Base-by-base conservation (phyloP, 1,140 invertebrate genomes). In the Euglossa dilemma region DNA sequence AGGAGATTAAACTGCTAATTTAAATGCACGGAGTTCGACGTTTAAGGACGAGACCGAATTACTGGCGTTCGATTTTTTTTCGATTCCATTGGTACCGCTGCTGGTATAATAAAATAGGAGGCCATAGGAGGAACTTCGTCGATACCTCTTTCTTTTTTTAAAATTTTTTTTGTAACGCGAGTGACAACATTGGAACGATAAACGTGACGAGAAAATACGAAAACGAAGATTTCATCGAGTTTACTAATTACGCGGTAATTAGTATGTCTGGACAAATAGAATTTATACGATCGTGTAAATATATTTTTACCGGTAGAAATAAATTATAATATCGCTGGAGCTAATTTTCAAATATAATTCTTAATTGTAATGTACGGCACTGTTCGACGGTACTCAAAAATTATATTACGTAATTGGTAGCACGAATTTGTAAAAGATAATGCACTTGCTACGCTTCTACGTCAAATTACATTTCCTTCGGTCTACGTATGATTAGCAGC, bases 1-100 rank as follows among this genome's bases (percentile, higher is more conserved):
- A 23, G 70, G 28, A 56, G 70, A 72, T 72, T 72, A 72, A 56
- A n/a, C 70, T 56, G 52, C 52, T 72, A 56, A 72, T 72, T 72
- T 72, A 56, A 56, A 72, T 54, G 52, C 70, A 72, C 52, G 52
- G 20, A n/a, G 20, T 56, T 56, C 52, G 28, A 36, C 20, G 70
- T 56, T 72, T 72, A 72, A 56, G 18, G 16, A 20, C 52, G 52
- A 56, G 70, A 52, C 28, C 18, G 52, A 52, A 56, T 72, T 71
- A 71, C 50, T 72, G 52, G 28, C 12, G 28, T 56, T 72, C 23
- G 20, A 56, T 36, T 18, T 72, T 71, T 72, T 23, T 18, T 12
- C 63, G 36, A 23, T 66, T 43, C 36, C 20, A 23, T 43, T 66
- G 36, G 36, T 66, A 66, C 36, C 36, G 6, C 36, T 43, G 36